Percentiles rank a stretch among this genome's conserved stretches.
phyloP scores from a whole-genome alignment of 2,113 vertebrate genomes.

The Balaeniceps rex region DNA sequence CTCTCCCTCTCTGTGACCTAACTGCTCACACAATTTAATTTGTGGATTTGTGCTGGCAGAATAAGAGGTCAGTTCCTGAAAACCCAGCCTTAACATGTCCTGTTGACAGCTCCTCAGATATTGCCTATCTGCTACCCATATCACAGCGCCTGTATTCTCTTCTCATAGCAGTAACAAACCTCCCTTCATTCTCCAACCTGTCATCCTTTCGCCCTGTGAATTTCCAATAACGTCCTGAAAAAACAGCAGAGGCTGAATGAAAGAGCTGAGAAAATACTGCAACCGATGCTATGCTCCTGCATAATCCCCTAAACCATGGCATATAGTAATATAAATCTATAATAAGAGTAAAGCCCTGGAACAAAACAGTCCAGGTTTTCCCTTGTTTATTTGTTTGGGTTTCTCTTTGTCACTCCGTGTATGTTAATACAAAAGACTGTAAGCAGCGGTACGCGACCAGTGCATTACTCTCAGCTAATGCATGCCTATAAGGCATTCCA shows the following conservation, averaged over 20 bases:
- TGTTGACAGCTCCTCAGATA: conserved; percentile 53
- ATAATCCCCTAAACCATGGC: not conserved
- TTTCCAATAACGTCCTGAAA: not conserved
- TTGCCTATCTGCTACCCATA: conserved; percentile 15
- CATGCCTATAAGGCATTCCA: conserved; percentile 44
- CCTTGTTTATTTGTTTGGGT: conserved; percentile 36
- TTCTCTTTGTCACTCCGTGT: conserved; percentile 34
- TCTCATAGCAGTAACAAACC: not conserved
- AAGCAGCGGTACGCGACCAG: conserved; percentile 19
- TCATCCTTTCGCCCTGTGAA: not conserved
- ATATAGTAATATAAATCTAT: not conserved
- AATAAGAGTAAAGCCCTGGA: not conserved
- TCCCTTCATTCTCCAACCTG: conserved; percentile 17
- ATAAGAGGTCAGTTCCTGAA: conserved; percentile 43
- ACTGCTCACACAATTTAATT: conserved; percentile 55
- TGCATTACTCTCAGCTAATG: conserved; percentile 45
- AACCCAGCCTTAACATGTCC: not conserved
- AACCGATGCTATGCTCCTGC: not conserved
- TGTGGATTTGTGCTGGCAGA: conserved; percentile 36
- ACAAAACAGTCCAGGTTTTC: conserved; percentile 24
- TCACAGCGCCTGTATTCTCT: not conserved
- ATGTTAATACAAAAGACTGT: conserved; percentile 44
- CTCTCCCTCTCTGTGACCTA: conserved; percentile 17
- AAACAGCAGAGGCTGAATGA: not conserved
- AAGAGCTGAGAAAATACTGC: conserved; percentile 2